Percentiles rank a stretch among this genome's conserved stretches.
phyloP scores from a whole-genome alignment of 2,797 vertebrate species.

The Cossypha caffra region DNA sequence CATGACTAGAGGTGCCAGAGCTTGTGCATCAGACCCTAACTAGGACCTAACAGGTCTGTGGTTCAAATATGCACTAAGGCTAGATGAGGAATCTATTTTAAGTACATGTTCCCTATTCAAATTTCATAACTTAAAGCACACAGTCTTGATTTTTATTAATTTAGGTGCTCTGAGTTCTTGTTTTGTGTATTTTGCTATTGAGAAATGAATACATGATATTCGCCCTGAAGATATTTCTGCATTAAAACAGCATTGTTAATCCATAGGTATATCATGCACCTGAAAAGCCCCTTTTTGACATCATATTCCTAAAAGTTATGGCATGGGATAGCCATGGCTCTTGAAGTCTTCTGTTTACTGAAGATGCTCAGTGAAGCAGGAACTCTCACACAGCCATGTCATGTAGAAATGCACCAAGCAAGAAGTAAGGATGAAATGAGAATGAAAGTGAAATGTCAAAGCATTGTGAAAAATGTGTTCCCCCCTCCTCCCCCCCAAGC shows the following conservation, averaged over 20 bases:
- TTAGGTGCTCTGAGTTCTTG: background rate
- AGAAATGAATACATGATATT: background rate
- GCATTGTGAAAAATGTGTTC: background rate
- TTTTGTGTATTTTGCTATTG: background rate
- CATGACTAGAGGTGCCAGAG: background rate
- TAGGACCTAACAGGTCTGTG: background rate
- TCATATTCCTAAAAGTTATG: background rate
- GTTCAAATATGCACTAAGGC: background rate
- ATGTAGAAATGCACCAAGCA: background rate
- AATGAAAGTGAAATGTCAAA: slow-evolving; percentile 46
- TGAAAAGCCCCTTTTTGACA: slow-evolving; percentile 21
- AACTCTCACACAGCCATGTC: background rate
- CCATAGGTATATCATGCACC: background rate
- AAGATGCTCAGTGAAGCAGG: background rate
- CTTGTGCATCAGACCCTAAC: background rate
- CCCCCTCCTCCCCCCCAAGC: background rate
- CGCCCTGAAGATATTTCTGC: background rate
- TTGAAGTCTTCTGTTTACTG: slow-evolving; percentile 39
- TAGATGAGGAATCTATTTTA: background rate
- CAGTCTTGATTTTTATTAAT: background rate
- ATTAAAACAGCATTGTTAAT: background rate
- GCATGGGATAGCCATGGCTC: slow-evolving; percentile 30
- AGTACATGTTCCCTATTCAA: background rate
- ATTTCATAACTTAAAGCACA: background rate
- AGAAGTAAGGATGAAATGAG: slow-evolving; percentile 8